Percentiles rank a stretch among this genome's conserved stretches.
Conservation (phyloP, 1,140 invertebrate species). For the Alviniconcha marisindica region DNA sequence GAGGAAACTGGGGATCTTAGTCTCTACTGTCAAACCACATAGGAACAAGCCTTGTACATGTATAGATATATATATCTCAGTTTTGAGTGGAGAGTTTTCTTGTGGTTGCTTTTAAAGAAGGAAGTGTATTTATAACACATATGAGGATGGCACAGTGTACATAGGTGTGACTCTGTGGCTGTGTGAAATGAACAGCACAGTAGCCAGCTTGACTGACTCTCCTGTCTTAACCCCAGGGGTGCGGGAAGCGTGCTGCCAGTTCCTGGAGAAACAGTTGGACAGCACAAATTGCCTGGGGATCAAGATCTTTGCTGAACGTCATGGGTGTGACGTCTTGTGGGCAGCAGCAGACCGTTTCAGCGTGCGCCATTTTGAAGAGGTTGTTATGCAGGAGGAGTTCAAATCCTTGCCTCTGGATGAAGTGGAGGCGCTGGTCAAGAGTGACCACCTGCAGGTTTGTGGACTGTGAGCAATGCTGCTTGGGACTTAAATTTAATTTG, state of each 20-base stretch:
- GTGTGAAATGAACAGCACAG: too few species aligned
- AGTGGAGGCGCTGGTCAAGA: constrained; percentile 67
- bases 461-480: too few species aligned
- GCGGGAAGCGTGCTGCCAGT: constrained; percentile 71
- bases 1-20: too few species aligned
- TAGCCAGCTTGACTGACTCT: neutral
- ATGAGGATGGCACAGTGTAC: too few species aligned
- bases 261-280: constrained; percentile 72
- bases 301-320: constrained; percentile 72
- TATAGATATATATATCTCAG: too few species aligned
- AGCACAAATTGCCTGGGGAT: constrained; percentile 76
- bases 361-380: constrained; percentile 70
- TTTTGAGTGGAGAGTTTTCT: too few species aligned
- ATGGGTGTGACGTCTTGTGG: constrained; percentile 62
- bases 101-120: too few species aligned
- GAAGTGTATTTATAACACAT: neutral
- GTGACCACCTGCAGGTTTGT: constrained; percentile 73
- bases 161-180: too few species aligned
- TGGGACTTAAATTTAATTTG: too few species aligned
- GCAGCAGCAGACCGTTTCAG: constrained; percentile 65
- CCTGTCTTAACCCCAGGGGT: constrained; percentile 68
- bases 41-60: too few species aligned
- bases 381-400: constrained; percentile 72
- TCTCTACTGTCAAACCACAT: too few species aligned
- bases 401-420: constrained; percentile 66